Base-by-base conservation (phyloP, 2,888 invertebrate genomes). In the Luperina nickerlii region DNA sequence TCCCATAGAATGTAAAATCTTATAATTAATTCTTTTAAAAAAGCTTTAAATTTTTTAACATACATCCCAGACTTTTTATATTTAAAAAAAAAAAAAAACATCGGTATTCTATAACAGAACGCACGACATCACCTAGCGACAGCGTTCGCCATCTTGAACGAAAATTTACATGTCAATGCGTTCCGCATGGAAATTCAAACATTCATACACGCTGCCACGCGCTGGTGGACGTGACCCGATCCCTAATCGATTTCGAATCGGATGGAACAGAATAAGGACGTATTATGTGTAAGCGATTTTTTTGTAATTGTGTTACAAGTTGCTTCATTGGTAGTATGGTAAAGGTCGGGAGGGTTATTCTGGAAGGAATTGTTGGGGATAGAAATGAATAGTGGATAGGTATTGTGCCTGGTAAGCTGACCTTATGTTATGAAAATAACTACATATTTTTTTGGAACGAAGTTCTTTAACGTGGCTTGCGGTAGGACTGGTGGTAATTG, bases 131-230 rank as follows among this genome's bases (percentile, higher is more conserved):
- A 79, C 81, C 82, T 78, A 83, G 85, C 86, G 82, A 85, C 83
- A 79, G 66, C 66, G 79, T 73, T 76, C 79, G 86, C 87, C 90
- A 88, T 88, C 89, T 90, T 91, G 87, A 88, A 84, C 87, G 78
- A 86, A 86, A 88, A 93, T 93, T 92, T 92, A 90, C 92, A 92
- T 92, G 90, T 90, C 90, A 91, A 92, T 92, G 92, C 91, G 89
- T 90, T 91, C 87, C 79, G 83, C 87, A 92, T 93, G 92, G 90
- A 91, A 91, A 93, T 92, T 90, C 86, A 79, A 90, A 89, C 91
- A 90, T 92, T 92, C 90, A 88, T 86, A 88, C 90, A 89, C 88
- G 87, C 74, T 85, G 82, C 87, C 90, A 89, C 90, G 91, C 88
- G 88, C 85, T 87, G 82, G 74, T 62, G 82, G 78, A 92, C 93